Conservation (phyloP, 2,888 invertebrate species). For the Phymatocera aterrima region DNA sequence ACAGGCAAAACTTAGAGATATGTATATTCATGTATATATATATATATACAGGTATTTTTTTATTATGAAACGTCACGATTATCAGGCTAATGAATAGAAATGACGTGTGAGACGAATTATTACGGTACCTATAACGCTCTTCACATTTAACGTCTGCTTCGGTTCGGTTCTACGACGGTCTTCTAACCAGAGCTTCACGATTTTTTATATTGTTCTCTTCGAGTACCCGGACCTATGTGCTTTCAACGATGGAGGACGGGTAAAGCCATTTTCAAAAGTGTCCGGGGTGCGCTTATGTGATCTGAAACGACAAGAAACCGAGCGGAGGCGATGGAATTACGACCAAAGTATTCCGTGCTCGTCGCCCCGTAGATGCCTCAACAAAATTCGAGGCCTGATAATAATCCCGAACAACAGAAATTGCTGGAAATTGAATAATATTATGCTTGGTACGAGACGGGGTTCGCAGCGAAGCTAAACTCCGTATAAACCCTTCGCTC, state of each 20-base stretch:
- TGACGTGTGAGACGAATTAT: background rate
- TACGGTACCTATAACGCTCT: background rate
- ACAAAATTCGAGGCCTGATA: slow-evolving; percentile 32
- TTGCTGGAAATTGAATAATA: slow-evolving; percentile 44
- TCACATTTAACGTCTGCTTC: background rate
- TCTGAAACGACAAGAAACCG: background rate
- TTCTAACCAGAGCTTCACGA: background rate
- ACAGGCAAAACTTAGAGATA: background rate
- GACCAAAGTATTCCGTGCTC: background rate
- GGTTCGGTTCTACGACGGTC: background rate
- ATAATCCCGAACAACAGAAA: slow-evolving; percentile 42
- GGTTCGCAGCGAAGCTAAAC: slow-evolving; percentile 24
- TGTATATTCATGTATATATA: background rate
- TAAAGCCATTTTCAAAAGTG: background rate
- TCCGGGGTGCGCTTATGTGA: background rate
- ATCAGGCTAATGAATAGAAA: no score
- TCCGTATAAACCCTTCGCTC: slow-evolving; percentile 36
- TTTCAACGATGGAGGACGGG: background rate
- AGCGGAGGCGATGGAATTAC: background rate
- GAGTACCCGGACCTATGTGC: background rate
- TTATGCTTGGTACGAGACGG: slow-evolving; percentile 32
- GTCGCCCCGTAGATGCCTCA: background rate
- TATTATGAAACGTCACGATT: background rate
- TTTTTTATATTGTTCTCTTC: background rate
- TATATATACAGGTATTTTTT: background rate